Conservation (phyloP, 2,888 invertebrate genomes). For the Himalopsyche anomala region DNA sequence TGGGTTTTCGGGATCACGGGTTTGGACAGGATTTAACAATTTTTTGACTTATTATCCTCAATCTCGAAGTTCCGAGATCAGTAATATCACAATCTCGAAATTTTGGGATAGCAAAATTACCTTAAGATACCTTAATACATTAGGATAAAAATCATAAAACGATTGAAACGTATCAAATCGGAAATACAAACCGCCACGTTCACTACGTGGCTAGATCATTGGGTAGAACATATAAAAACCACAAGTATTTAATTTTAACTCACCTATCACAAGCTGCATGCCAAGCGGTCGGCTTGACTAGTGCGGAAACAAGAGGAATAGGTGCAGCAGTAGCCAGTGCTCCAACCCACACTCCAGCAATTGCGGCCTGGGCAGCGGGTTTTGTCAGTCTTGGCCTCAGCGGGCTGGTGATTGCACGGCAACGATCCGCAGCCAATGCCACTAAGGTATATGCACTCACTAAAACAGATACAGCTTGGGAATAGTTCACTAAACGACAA, state of each 20-base stretch:
- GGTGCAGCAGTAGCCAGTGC: slow-evolving; percentile 89
- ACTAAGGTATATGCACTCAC: slow-evolving; percentile 94
- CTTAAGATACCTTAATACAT: no score
- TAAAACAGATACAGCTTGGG: slow-evolving; percentile 87
- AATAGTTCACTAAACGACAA: slow-evolving; percentile 90
- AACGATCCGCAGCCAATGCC: slow-evolving; percentile 93
- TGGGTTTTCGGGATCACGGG: no score
- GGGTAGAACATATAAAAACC: no score
- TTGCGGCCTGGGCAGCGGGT: slow-evolving; percentile 81
- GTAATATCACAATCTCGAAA: no score
- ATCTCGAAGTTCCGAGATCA: no score
- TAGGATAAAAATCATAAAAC: no score
- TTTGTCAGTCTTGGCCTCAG: slow-evolving; percentile 88
- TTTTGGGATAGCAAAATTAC: no score
- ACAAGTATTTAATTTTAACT: slow-evolving; percentile 63
- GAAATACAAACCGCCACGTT: no score
- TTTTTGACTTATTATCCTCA: no score
- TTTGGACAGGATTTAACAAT: no score
- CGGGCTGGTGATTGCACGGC: slow-evolving; percentile 93
- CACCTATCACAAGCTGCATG: slow-evolving; percentile 82
- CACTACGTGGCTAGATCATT: no score
- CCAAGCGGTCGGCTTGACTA: slow-evolving; percentile 80
- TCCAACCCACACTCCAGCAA: slow-evolving; percentile 84
- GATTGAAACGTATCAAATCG: no score
- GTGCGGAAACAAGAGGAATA: slow-evolving; percentile 84